phyloP scores from a whole-genome alignment of 2,797 vertebrate species.

The Thaleichthys pacificus region DNA sequence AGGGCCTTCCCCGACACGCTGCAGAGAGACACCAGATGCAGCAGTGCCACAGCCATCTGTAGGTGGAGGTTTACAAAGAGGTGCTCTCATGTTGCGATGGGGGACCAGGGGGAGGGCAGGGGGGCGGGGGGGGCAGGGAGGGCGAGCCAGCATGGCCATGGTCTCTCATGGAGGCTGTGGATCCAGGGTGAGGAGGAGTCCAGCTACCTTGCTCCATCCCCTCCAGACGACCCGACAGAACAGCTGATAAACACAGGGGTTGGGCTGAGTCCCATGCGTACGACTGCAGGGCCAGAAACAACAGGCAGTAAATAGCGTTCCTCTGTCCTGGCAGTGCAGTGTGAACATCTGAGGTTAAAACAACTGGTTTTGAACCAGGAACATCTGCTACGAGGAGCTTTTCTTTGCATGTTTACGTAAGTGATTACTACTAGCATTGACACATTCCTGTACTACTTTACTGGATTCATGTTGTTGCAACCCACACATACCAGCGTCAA shows the following conservation, averaged over 20 bases:
- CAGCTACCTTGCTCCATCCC: too few species aligned
- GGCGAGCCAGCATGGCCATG: too few species aligned
- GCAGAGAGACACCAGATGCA: background rate
- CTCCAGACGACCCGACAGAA: too few species aligned
- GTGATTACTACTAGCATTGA: background rate
- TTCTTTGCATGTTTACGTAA: background rate
- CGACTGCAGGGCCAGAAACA: slow-evolving; percentile 3
- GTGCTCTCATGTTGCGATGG: slow-evolving; percentile 11
- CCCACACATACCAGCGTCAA: background rate
- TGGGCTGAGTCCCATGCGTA: too few species aligned
- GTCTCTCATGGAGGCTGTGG: too few species aligned
- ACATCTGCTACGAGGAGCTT: background rate
- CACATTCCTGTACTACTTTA: background rate
- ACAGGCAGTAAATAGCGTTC: background rate
- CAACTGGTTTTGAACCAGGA: background rate
- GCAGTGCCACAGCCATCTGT: background rate
- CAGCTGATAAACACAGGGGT: too few species aligned
- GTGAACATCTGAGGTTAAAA: background rate
- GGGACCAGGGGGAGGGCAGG: background rate
- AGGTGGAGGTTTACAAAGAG: background rate
- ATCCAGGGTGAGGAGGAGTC: too few species aligned
- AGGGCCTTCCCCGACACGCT: background rate
- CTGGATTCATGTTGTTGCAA: background rate
- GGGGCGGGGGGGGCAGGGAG: too few species aligned
- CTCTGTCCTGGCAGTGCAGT: too few species aligned